Conservation (phyloP, 1,140 invertebrate species). For the Drosophila saltans region DNA sequence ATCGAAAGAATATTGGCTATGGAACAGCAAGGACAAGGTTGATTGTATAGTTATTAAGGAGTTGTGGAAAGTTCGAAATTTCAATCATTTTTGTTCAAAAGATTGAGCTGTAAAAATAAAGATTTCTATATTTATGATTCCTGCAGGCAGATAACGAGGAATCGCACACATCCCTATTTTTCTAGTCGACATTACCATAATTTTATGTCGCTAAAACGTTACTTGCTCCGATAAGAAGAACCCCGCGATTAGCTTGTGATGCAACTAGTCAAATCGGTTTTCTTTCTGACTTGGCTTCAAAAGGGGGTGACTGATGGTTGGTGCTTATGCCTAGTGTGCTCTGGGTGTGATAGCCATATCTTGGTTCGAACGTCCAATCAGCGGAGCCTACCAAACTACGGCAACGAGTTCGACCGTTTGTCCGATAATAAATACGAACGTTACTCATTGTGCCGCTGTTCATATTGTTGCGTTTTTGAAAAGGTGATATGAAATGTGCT, state of each 20-base stretch:
- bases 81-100: background rate
- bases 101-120: too few species aligned
- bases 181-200: slow-evolving; percentile 42
- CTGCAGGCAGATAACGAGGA: background rate
- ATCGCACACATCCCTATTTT: background rate
- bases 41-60: background rate
- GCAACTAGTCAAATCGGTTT: slow-evolving; percentile 74
- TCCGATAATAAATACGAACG: slow-evolving; percentile 74
- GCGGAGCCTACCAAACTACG: slow-evolving; percentile 63
- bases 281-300: slow-evolving; percentile 56
- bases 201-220: slow-evolving; percentile 49
- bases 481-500: slow-evolving; percentile 83
- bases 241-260: slow-evolving; percentile 68
- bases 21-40: background rate
- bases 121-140: too few species aligned
- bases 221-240: slow-evolving; percentile 70
- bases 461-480: slow-evolving; percentile 73
- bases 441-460: slow-evolving; percentile 46
- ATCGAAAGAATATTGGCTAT: background rate
- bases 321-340: slow-evolving; percentile 34
- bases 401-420: slow-evolving; percentile 73
- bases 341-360: slow-evolving; percentile 66
- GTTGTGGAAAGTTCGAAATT: background rate
- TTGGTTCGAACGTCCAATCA: slow-evolving; percentile 63
- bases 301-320: slow-evolving; percentile 54